Conservation (phyloP, 1,140 invertebrate genomes). For the Drosophila punjabiensis region DNA sequence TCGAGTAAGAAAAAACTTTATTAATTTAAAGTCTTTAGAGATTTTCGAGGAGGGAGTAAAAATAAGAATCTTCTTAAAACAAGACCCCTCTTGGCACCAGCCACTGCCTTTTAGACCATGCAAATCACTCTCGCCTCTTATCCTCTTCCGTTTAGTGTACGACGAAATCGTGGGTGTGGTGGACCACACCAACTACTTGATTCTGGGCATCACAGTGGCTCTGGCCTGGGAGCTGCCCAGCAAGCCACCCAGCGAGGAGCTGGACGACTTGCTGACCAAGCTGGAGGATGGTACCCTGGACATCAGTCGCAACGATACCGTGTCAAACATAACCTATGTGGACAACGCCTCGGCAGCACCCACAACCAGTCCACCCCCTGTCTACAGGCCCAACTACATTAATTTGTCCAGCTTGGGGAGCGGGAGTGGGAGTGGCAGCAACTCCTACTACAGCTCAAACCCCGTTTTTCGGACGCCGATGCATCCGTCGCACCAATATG, state of each 20-base stretch:
- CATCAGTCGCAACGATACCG: constrained; percentile 73
- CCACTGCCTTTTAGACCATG: constrained; percentile 10
- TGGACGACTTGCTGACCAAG: constrained; percentile 71
- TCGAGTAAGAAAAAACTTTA: not conserved
- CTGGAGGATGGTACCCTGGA: constrained; percentile 75
- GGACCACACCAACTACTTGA: constrained; percentile 86
- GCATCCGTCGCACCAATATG: constrained; percentile 56
- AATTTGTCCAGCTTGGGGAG: constrained; percentile 35
- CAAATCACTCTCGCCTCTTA: constrained; percentile 38
- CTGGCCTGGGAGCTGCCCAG: constrained; percentile 91
- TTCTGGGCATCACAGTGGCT: constrained; percentile 90
- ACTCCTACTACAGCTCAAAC: constrained; percentile 62
- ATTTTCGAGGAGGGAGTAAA: not conserved
- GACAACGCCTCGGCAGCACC: constrained; percentile 38
- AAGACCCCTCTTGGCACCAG: too few relatives aligned
- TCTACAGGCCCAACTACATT: constrained; percentile 67
- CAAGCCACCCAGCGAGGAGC: constrained; percentile 85
- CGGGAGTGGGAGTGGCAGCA: constrained; percentile 20
- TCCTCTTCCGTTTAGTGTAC: constrained; percentile 61
- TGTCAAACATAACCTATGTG: constrained; percentile 72
- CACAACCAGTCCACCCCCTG: constrained; percentile 11
- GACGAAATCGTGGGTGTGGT: constrained; percentile 80
- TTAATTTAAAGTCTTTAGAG: not conserved
- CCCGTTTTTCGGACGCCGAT: constrained; percentile 70
- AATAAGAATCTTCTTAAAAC: not conserved